Evolutionary conservation across 2,888 invertebrate species (phyloP).

Genomic region (Oscheius sp.): DNA sequence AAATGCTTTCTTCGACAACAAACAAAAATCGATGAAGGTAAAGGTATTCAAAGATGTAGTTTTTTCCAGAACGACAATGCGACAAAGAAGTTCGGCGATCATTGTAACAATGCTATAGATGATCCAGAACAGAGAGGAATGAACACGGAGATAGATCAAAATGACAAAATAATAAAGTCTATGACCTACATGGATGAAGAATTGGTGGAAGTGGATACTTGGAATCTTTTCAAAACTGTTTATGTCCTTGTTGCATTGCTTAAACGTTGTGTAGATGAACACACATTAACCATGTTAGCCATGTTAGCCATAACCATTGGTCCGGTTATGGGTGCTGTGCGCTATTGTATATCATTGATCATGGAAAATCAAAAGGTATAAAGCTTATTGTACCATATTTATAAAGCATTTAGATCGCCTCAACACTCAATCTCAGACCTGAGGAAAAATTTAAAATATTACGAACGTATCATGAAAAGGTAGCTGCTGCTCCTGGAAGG

Average conservation of each 20-base stretch:
- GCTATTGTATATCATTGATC: constrained; percentile 11
- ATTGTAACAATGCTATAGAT: no score
- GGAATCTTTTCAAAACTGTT: background rate
- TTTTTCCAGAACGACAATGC: no score
- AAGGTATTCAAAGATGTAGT: no score
- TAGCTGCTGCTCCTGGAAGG: background rate
- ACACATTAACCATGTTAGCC: background rate
- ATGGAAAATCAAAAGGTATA: background rate
- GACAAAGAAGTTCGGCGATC: no score
- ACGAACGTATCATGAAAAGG: background rate
- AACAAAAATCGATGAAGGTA: no score
- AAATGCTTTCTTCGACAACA: no score
- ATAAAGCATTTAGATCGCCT: background rate
- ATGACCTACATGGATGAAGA: constrained; percentile 12
- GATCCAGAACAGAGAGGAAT: no score
- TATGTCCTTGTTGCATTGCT: no score
- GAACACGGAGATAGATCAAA: constrained; percentile 6
- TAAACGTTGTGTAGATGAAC: no score
- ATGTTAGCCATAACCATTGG: background rate
- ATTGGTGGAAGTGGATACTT: background rate
- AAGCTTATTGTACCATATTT: no score
- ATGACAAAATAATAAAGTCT: constrained; percentile 11
- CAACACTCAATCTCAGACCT: background rate
- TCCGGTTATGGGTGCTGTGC: no score
- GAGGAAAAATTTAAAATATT: constrained; percentile 14